Conservation (phyloP, 2,113 vertebrate genomes). For the Nanger granti region DNA sequence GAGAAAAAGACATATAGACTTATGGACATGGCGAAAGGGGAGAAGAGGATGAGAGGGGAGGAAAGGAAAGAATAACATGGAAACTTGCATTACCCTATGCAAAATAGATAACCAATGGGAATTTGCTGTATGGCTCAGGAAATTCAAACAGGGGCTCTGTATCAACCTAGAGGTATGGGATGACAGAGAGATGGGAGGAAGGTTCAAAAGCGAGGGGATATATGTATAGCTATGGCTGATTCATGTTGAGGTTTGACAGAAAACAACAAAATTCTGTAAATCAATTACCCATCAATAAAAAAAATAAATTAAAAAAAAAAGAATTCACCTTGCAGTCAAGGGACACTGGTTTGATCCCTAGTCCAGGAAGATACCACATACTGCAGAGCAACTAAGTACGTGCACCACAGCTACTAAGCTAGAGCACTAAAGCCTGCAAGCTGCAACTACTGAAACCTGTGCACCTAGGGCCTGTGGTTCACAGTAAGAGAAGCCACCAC, state of each 20-base stretch:
- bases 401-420: not conserved
- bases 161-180: too few species aligned
- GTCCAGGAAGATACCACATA: not conserved
- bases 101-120: too few species aligned
- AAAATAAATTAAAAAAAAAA: not conserved
- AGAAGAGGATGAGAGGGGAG: too few species aligned
- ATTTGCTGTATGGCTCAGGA: too few species aligned
- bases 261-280: not conserved
- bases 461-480: not conserved
- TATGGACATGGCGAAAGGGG: too few species aligned
- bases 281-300: not conserved
- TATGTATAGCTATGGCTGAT: not conserved
- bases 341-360: not conserved
- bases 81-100: too few species aligned
- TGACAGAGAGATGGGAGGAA: too few species aligned
- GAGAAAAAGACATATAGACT: too few species aligned
- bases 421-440: not conserved
- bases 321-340: not conserved
- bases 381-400: not conserved
- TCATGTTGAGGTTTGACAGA: not conserved
- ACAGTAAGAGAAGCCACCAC: not conserved
- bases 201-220: too few species aligned
- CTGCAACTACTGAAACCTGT: not conserved
- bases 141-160: too few species aligned
- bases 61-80: too few species aligned